Evolutionary conservation across 2,797 vertebrate genomes (phyloP).

Genomic region (Rachycentron canadum): DNA sequence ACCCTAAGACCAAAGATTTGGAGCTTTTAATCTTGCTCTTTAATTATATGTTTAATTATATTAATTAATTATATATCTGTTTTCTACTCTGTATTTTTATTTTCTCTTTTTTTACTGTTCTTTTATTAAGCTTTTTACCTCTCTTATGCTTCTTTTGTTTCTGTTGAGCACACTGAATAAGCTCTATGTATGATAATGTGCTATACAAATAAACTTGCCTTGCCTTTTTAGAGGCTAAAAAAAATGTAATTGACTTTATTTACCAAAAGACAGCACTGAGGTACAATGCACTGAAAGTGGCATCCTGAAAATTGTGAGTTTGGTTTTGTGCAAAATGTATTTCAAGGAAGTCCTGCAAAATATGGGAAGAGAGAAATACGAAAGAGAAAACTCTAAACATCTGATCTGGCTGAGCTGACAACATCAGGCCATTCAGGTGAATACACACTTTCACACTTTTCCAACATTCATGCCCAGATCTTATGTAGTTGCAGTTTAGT

Average conservation of each 20-base stretch:
- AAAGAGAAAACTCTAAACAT: background rate
- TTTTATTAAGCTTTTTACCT: too few species aligned
- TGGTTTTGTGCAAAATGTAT: background rate
- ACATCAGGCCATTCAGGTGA: background rate
- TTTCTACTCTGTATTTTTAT: too few species aligned
- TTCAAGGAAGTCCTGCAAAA: background rate
- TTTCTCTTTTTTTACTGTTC: too few species aligned
- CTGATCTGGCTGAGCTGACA: background rate
- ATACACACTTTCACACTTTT: too few species aligned
- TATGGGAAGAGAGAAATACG: background rate
- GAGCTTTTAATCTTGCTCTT: too few species aligned
- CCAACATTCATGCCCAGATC: too few species aligned
- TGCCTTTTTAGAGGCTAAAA: background rate
- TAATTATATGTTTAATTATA: too few species aligned
- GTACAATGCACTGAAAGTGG: background rate
- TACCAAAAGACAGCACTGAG: background rate
- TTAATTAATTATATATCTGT: too few species aligned
- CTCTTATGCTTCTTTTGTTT: too few species aligned
- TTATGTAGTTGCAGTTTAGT: background rate
- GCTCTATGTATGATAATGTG: too few species aligned
- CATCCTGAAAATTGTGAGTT: background rate
- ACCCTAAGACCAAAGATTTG: background rate
- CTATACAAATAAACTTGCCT: too few species aligned
- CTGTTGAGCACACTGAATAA: too few species aligned
- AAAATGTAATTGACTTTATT: background rate